Evolutionary conservation across 23 tunicate genomes (phyloP).

Genomic region (Aplidium turbinatum): DNA sequence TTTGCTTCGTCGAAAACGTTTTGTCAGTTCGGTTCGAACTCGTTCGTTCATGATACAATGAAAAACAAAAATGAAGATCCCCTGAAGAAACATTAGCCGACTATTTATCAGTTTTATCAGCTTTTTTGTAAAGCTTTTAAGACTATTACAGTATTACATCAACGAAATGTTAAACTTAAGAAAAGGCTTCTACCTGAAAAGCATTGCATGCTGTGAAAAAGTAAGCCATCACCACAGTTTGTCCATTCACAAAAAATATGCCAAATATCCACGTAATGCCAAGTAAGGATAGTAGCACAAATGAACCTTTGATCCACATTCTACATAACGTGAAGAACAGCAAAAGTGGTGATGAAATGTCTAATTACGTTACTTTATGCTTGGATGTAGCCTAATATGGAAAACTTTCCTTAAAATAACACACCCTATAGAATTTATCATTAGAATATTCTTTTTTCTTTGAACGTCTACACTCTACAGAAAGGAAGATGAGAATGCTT

Average conservation of each 20-base stretch:
- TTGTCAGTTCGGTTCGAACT: slow-evolving; percentile 35
- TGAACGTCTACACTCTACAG: too few species aligned
- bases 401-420: too few species aligned
- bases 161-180: background rate
- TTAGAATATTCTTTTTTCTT: too few species aligned
- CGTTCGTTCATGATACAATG: slow-evolving; percentile 58
- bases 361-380: too few species aligned
- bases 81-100: slow-evolving; percentile 33
- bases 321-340: too few species aligned
- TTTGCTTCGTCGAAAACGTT: slow-evolving; percentile 32
- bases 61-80: slow-evolving; percentile 65
- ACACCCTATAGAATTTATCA: too few species aligned
- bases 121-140: background rate
- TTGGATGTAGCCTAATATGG: too few species aligned
- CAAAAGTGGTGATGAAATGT: too few species aligned
- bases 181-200: slow-evolving; percentile 32
- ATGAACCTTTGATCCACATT: slow-evolving; percentile 54
- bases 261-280: slow-evolving; percentile 72
- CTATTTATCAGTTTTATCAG: background rate
- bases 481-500: too few species aligned
- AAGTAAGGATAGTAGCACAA: slow-evolving; percentile 51
- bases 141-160: background rate
- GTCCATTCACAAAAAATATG: slow-evolving; percentile 39
- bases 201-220: slow-evolving; percentile 55
- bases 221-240: slow-evolving; percentile 49